Conservation (phyloP, 2,113 vertebrate genomes). For the Microcebus ravelobensis region DNA sequence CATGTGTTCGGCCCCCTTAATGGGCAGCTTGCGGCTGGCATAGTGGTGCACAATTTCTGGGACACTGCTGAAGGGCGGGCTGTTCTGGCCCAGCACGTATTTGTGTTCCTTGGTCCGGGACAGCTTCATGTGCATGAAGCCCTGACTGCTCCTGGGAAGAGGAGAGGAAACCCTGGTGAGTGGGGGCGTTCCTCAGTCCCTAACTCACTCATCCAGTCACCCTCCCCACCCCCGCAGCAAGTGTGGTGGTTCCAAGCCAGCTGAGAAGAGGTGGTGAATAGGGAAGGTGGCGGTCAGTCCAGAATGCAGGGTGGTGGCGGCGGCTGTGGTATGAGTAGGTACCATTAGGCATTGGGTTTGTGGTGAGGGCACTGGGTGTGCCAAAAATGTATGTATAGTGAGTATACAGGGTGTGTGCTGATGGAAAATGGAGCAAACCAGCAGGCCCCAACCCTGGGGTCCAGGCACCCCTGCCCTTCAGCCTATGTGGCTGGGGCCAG, state of each 20-base stretch:
- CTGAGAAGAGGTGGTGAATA: not conserved
- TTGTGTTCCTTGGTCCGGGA: slow-evolving; percentile 96
- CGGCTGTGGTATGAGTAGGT: not conserved
- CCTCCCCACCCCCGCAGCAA: not conserved
- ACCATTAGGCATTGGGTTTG: not conserved
- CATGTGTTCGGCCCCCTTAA: slow-evolving; percentile 99
- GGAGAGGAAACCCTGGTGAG: slow-evolving; percentile 60
- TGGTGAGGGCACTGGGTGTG: not conserved
- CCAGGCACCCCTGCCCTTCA: not conserved
- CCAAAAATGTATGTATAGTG: slow-evolving; percentile 19
- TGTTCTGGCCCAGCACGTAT: slow-evolving; percentile 98
- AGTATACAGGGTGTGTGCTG: slow-evolving; percentile 41
- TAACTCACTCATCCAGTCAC: not conserved
- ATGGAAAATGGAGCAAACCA: not conserved
- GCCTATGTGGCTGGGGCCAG: not conserved
- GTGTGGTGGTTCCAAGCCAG: not conserved
- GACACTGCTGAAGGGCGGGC: slow-evolving; percentile 96
- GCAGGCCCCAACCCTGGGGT: not conserved
- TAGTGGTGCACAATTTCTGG: slow-evolving; percentile 98
- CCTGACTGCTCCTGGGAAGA: slow-evolving; percentile 95
- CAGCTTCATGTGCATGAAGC: slow-evolving; percentile 99
- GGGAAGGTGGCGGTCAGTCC: not conserved
- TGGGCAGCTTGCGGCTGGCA: slow-evolving; percentile 97
- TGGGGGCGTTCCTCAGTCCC: not conserved
- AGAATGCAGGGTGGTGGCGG: not conserved